Evolutionary conservation across 2,888 invertebrate genomes (phyloP).

Genomic region (Clostera curtula): DNA sequence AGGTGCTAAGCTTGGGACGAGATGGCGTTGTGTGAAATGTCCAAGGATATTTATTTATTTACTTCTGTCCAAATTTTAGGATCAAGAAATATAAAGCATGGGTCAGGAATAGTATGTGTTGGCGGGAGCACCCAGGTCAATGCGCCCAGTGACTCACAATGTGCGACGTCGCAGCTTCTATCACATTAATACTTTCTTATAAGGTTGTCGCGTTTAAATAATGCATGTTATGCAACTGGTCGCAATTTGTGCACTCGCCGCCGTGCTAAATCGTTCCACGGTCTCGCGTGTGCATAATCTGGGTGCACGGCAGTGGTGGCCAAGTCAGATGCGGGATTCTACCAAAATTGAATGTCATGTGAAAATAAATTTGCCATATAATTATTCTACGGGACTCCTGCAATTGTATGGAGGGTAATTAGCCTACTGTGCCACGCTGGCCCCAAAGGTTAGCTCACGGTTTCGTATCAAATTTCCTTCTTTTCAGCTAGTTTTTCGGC

Average conservation of each 20-base stretch:
- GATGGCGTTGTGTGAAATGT: no score
- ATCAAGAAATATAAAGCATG: conserved; percentile 49
- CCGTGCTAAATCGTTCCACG: conserved; percentile 33
- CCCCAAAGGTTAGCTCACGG: no score
- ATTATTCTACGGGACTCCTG: no score
- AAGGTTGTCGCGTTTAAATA: conserved; percentile 69
- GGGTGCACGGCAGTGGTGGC: conserved; percentile 13
- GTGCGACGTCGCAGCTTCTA: conserved; percentile 60
- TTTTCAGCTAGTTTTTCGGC: no score
- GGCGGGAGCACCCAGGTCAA: conserved; percentile 56
- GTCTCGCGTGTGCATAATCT: conserved; percentile 24
- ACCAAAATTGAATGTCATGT: no score
- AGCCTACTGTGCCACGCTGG: no score
- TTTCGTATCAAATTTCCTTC: no score
- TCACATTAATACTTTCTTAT: conserved; percentile 71
- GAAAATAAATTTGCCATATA: no score
- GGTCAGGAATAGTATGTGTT: conserved; percentile 59
- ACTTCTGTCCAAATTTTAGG: conserved; percentile 31
- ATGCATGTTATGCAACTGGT: conserved; percentile 71
- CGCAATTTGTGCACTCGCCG: conserved; percentile 57
- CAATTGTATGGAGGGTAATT: no score
- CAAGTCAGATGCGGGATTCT: no score
- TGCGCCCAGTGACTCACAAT: conserved; percentile 60
- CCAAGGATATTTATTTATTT: no score
- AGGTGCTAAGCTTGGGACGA: no score